Evolutionary conservation across 2,113 vertebrate species (phyloP).

Genomic region (Stomatorhinus ivindoensis): DNA sequence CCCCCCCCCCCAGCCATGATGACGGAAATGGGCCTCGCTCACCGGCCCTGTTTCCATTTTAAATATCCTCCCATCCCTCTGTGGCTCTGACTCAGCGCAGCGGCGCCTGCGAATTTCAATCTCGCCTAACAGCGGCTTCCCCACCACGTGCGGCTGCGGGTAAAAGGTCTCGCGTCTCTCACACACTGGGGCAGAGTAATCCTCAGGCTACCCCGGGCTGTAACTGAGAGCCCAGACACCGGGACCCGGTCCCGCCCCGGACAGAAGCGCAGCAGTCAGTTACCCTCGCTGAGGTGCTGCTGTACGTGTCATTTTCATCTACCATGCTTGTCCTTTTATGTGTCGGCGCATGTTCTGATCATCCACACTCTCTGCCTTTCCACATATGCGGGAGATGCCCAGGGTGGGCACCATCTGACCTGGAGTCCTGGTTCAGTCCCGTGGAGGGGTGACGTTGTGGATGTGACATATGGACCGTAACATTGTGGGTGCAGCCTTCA

Average conservation of each 20-base stretch:
- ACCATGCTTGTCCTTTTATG: too few relatives aligned
- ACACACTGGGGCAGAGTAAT: neutral
- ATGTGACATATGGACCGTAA: too few relatives aligned
- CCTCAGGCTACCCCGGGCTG: neutral
- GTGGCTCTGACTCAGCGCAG: neutral
- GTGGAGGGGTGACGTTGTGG: too few relatives aligned
- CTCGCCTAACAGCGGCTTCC: neutral
- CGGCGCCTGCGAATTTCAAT: neutral
- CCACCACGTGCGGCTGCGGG: neutral
- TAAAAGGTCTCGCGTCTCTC: neutral
- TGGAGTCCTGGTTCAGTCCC: too few relatives aligned
- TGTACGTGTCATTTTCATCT: too few relatives aligned
- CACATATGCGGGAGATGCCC: too few relatives aligned
- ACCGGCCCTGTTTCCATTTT: neutral
- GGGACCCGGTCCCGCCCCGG: neutral
- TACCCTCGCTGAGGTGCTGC: too few relatives aligned
- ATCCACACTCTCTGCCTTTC: too few relatives aligned
- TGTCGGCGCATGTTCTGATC: too few relatives aligned
- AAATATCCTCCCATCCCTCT: neutral
- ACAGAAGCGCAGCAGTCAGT: neutral
- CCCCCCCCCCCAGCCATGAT: neutral
- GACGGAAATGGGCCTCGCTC: neutral
- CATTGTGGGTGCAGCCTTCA: too few relatives aligned
- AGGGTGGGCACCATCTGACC: too few relatives aligned
- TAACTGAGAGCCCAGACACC: neutral